Percentiles rank a stretch among this genome's conserved stretches.
These are phyloP conservation scores for Emmelina monodactyla DNA, from an alignment of 2,888 invertebrate genomes.

Conservation along the genomic window DNA sequence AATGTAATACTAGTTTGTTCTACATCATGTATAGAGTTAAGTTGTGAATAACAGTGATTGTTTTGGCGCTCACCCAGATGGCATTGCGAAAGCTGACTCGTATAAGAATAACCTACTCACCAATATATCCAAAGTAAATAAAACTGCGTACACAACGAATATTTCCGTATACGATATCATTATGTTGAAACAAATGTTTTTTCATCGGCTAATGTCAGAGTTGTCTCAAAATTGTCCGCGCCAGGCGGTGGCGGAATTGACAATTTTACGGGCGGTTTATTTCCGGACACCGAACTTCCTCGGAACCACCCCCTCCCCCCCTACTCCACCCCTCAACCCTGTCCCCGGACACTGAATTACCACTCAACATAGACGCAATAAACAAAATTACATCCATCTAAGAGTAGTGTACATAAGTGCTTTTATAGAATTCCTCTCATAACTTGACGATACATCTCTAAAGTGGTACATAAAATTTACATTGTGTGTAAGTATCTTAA, in stretches of 20 bases:
- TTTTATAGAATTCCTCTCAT: slow-evolving; percentile 20
- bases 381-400: too few relatives aligned
- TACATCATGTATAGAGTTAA: slow-evolving; percentile 24
- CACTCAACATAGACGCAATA: too few relatives aligned
- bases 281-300: slow-evolving; percentile 66
- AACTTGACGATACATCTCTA: slow-evolving; percentile 26
- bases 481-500: slow-evolving; percentile 66
- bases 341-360: too few relatives aligned
- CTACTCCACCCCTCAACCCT: neutral
- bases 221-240: slow-evolving; percentile 42
- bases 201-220: neutral
- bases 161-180: neutral
- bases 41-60: slow-evolving; percentile 61
- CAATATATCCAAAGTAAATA: neutral
- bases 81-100: slow-evolving; percentile 29
- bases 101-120: neutral
- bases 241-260: slow-evolving; percentile 66
- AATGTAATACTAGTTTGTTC: slow-evolving; percentile 8
- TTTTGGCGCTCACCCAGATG: slow-evolving; percentile 59
- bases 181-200: neutral
- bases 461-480: slow-evolving; percentile 58
- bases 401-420: too few relatives aligned
- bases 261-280: slow-evolving; percentile 76
- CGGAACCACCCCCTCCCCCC: slow-evolving; percentile 20
- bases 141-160: neutral